Evolutionary conservation across 2,797 vertebrate species (phyloP).

Genomic region (Pantherophis alleghaniensis): DNA sequence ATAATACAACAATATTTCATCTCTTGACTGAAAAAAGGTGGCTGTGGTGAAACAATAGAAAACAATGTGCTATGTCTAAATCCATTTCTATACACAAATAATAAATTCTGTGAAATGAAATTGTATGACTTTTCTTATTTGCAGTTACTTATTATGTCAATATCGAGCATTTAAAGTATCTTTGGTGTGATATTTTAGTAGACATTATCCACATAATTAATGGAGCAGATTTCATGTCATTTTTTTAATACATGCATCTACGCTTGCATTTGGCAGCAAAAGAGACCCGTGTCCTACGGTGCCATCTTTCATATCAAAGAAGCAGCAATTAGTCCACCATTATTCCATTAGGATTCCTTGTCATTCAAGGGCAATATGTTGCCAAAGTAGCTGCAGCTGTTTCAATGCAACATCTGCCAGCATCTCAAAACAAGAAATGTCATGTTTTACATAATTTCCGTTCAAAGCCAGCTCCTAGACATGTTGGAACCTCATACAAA

Average conservation of each 20-base stretch:
- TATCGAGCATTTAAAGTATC: not conserved
- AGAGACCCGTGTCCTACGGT: slow-evolving; percentile 36
- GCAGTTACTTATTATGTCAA: not conserved
- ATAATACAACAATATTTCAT: not conserved
- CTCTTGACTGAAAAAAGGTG: not conserved
- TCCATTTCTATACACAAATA: not conserved
- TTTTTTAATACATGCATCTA: slow-evolving; percentile 36
- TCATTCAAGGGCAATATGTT: slow-evolving; percentile 50
- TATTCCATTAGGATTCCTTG: slow-evolving; percentile 60
- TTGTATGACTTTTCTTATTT: not conserved
- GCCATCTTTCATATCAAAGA: slow-evolving; percentile 39
- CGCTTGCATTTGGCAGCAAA: slow-evolving; percentile 7
- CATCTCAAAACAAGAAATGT: not conserved
- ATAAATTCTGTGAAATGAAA: not conserved
- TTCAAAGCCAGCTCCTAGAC: not conserved
- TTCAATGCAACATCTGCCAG: slow-evolving; percentile 52
- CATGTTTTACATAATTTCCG: not conserved
- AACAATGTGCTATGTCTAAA: not conserved
- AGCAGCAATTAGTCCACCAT: slow-evolving; percentile 44
- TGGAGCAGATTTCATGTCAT: slow-evolving; percentile 24
- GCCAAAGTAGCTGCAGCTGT: slow-evolving; percentile 50
- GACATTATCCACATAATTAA: not conserved
- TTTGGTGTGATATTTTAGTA: not conserved
- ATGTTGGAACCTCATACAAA: not conserved
- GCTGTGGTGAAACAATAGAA: not conserved